Conservation (phyloP, 2,113 vertebrate species). For the Spilogale gracilis region DNA sequence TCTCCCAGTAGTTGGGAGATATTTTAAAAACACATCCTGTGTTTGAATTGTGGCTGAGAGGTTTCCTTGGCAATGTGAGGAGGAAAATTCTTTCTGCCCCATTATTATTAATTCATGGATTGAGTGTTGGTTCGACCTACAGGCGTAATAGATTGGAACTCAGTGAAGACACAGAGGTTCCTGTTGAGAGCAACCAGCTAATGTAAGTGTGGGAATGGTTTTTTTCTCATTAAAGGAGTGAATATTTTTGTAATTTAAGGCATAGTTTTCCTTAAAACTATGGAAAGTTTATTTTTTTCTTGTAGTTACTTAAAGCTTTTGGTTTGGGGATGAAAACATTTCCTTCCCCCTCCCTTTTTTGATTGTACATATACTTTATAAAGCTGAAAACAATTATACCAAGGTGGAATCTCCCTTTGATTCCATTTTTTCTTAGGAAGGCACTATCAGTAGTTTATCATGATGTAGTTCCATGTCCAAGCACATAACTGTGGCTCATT, state of each 20-base stretch:
- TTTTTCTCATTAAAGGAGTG: neutral
- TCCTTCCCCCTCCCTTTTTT: neutral
- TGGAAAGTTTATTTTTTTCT: conserved; percentile 35
- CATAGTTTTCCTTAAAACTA: conserved; percentile 23
- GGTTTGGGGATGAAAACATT: neutral
- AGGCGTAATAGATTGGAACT: conserved; percentile 92
- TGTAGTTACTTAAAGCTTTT: conserved; percentile 53
- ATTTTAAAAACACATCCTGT: conserved; percentile 87
- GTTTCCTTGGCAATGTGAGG: conserved; percentile 92
- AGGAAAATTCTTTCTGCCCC: conserved; percentile 92
- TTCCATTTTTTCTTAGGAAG: conserved; percentile 21
- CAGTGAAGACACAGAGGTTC: conserved; percentile 86
- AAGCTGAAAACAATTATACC: neutral
- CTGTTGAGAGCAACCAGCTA: conserved; percentile 91
- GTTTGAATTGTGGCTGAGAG: conserved; percentile 90
- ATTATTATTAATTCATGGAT: conserved; percentile 97
- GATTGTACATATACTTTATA: neutral
- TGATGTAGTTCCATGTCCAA: neutral
- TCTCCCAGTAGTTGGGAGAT: conserved; percentile 89
- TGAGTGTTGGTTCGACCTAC: conserved; percentile 98
- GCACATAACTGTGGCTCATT: neutral
- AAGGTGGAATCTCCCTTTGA: neutral
- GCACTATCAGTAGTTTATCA: neutral
- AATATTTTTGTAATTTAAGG: neutral
- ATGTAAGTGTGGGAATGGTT: conserved; percentile 70